A percentile compares a stretch with the other conserved stretches of the same genome.
These are phyloP conservation scores for Anoplius nigerrimus DNA, from an alignment of 2,888 invertebrate species.

Conservation along the genomic window DNA sequence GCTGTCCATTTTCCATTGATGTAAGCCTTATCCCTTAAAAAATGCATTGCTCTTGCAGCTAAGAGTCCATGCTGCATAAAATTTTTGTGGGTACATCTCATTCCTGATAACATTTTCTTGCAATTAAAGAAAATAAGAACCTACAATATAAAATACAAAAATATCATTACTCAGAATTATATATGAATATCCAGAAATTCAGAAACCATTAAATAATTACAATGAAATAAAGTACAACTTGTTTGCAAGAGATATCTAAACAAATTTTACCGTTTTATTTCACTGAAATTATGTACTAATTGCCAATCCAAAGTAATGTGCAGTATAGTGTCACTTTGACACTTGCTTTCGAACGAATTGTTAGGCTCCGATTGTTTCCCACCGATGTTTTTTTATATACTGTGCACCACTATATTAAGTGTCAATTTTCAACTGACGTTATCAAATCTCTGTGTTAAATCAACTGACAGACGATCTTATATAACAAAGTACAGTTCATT, in stretches of 20 bases:
- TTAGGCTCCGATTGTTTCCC: no score
- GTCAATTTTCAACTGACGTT: constrained; percentile 22
- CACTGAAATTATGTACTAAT: no score
- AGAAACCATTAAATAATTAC: no score
- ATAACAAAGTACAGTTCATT: constrained; percentile 34
- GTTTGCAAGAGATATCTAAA: constrained; percentile 4
- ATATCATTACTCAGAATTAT: no score
- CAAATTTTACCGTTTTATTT: no score
- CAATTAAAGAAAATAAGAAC: not conserved
- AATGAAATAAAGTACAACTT: no score
- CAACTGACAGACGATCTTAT: constrained; percentile 36
- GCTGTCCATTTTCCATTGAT: constrained; percentile 89
- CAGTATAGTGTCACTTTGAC: not conserved
- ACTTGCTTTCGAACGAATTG: no score
- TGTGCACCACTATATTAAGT: not conserved
- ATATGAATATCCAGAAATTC: no score
- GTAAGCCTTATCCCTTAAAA: constrained; percentile 77
- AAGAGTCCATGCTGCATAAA: not conserved
- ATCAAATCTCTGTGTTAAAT: constrained; percentile 26
- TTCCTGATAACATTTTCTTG: constrained; percentile 26
- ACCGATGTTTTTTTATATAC: not conserved
- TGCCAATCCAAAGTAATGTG: no score
- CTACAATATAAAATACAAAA: constrained; percentile 4
- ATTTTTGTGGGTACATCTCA: constrained; percentile 18
- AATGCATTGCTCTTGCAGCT: constrained; percentile 53